A percentile compares a stretch with the other conserved stretches of the same genome.
phyloP scores from a whole-genome alignment of 2,797 vertebrate genomes.

The Sebastes paucispinis region DNA sequence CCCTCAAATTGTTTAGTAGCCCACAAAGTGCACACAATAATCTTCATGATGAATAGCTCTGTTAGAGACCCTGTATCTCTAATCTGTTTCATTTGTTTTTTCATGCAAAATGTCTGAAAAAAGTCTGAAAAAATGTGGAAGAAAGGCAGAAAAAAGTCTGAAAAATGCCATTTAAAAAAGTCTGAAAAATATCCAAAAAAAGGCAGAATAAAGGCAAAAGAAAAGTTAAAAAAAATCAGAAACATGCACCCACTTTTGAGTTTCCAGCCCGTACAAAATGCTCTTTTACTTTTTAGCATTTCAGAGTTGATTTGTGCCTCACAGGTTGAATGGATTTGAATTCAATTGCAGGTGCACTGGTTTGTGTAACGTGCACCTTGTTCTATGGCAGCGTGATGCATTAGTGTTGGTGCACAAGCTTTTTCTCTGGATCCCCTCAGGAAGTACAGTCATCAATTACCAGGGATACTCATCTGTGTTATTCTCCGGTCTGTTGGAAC shows the following conservation, averaged over 20 bases:
- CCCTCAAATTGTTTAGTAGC: neutral
- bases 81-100: slow-evolving; percentile 34
- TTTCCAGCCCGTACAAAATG: neutral
- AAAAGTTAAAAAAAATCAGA: too few species aligned
- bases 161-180: too few species aligned
- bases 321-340: slow-evolving; percentile 14
- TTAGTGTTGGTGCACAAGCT: neutral
- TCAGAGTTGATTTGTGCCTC: neutral
- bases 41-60: slow-evolving; percentile 11
- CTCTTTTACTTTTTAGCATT: neutral
- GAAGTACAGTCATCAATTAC: slow-evolving; percentile 45
- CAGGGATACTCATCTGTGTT: slow-evolving; percentile 29
- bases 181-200: too few species aligned
- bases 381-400: slow-evolving; percentile 10
- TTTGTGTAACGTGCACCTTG: slow-evolving; percentile 16
- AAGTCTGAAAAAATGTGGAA: too few species aligned
- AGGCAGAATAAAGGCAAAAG: too few species aligned
- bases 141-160: too few species aligned
- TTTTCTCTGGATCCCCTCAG: slow-evolving; percentile 6
- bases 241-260: too few species aligned
- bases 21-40: neutral
- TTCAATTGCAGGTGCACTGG: slow-evolving; percentile 19
- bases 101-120: neutral
- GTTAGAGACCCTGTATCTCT: neutral
- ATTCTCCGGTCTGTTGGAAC: slow-evolving; percentile 30